Percentiles rank a stretch among this genome's conserved stretches.
Evolutionary conservation across 2,797 vertebrate species (phyloP).

Genomic region (Corythornis leucogaster): DNA sequence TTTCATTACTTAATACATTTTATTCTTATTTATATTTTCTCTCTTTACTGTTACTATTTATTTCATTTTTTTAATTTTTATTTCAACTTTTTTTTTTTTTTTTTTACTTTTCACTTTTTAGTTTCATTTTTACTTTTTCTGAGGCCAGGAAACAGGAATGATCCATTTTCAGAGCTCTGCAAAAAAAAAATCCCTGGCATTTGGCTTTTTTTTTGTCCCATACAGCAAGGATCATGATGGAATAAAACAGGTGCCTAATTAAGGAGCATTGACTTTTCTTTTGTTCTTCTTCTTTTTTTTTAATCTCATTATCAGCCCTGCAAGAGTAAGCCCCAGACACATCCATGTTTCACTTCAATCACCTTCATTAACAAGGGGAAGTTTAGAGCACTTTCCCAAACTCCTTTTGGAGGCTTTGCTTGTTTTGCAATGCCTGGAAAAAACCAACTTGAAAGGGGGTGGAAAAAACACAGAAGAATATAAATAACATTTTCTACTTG

Average conservation of each 20-base stretch:
- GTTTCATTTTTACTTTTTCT: neutral
- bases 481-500: neutral
- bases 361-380: neutral
- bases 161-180: neutral
- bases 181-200: neutral
- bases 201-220: neutral
- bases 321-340: neutral
- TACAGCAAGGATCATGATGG: fast-evolving
- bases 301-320: conserved; percentile 14
- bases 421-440: neutral
- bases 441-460: neutral
- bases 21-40: too few relatives aligned
- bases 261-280: neutral
- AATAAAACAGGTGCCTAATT: conserved; percentile 28
- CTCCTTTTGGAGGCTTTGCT: neutral
- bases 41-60: too few relatives aligned
- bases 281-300: neutral
- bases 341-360: neutral
- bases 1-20: too few relatives aligned
- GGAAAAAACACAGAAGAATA: neutral
- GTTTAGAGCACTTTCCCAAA: neutral
- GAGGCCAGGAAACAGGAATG: neutral
- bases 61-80: too few relatives aligned
- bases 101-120: too few relatives aligned
- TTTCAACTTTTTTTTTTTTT: too few relatives aligned